These are phyloP conservation scores for Ellobium chinense DNA, from an alignment of 2,888 invertebrate species.

Conservation along the genomic window DNA sequence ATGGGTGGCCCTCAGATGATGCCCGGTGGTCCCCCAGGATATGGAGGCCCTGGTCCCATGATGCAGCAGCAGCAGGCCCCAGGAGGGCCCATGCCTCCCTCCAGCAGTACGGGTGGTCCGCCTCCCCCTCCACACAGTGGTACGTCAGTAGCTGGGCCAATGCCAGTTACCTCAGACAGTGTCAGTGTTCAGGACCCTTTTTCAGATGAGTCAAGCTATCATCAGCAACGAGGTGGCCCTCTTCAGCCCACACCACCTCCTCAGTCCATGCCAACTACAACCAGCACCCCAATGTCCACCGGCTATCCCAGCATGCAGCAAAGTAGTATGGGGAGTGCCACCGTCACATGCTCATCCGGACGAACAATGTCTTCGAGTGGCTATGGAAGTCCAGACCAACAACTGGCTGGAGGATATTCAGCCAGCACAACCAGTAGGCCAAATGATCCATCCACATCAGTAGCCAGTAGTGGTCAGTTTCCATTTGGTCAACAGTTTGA, in stretches of 20 bases:
- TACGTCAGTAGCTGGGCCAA: conserved; percentile 45
- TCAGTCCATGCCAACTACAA: conserved; percentile 39
- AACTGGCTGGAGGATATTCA: conserved; percentile 32
- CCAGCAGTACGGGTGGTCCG: conserved; percentile 21
- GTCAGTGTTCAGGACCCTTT: conserved; percentile 78
- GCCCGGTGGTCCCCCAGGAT: conserved; percentile 47
- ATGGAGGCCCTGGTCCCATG: conserved; percentile 28
- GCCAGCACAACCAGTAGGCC: conserved; percentile 11
- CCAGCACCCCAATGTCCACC: conserved; percentile 51
- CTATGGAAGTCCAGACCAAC: conserved; percentile 45
- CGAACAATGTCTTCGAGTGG: conserved; percentile 31
- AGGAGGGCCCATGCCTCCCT: conserved; percentile 29
- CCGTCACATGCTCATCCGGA: conserved; percentile 37
- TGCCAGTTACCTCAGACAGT: conserved; percentile 65
- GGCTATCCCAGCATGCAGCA: conserved; percentile 36
- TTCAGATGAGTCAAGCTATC: conserved; percentile 73
- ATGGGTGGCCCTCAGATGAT: conserved; percentile 50
- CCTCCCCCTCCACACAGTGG: conserved; percentile 35
- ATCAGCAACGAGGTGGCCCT: conserved; percentile 52
- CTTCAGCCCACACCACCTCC: conserved; percentile 38
- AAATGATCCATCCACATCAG: conserved; percentile 16
- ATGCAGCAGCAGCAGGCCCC: conserved; percentile 42
- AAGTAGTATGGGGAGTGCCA: conserved; percentile 29
- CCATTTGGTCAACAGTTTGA: conserved; percentile 70
- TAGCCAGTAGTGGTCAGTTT: conserved; percentile 51